Evolutionary conservation across 1,140 invertebrate species (phyloP).

Genomic region (Drosophila grimshawi): DNA sequence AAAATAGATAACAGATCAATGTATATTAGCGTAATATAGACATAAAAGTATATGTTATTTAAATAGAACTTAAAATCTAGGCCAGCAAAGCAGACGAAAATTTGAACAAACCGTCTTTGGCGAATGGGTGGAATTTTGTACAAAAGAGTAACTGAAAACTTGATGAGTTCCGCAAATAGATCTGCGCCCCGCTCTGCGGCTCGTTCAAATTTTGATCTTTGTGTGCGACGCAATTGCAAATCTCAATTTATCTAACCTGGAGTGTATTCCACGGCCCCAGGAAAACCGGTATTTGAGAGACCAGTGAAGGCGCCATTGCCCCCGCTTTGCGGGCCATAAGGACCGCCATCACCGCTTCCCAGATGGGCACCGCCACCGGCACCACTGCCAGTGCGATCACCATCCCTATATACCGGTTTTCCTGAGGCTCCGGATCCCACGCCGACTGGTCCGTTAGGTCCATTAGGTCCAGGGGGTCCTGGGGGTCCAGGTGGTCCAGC

Average conservation of each 20-base stretch:
- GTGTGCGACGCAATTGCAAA: slow-evolving; percentile 22
- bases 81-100: slow-evolving; percentile 37
- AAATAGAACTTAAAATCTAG: slow-evolving; percentile 39
- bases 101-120: slow-evolving; percentile 43
- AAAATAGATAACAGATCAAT: slow-evolving; percentile 50
- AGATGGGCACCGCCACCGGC: slow-evolving; percentile 23
- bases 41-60: slow-evolving; percentile 36
- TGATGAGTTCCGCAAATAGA: background rate
- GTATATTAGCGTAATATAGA: slow-evolving; percentile 44
- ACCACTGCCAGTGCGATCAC: slow-evolving; percentile 52
- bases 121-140: background rate
- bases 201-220: slow-evolving; percentile 72
- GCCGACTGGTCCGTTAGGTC: slow-evolving; percentile 61
- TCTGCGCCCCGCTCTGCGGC: slow-evolving; percentile 29
- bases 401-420: slow-evolving; percentile 72
- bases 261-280: slow-evolving; percentile 75
- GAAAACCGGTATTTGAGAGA: slow-evolving; percentile 76
- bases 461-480: slow-evolving; percentile 66
- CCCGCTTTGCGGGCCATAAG: slow-evolving; percentile 39
- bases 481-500: slow-evolving; percentile 64
- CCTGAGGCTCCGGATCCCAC: slow-evolving; percentile 75
- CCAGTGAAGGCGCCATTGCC: slow-evolving; percentile 58
- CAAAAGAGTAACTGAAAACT: background rate
- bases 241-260: slow-evolving; percentile 75
- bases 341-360: slow-evolving; percentile 31